Base-by-base conservation (phyloP, 2,113 vertebrate genomes). In the Tringa solitaria region DNA sequence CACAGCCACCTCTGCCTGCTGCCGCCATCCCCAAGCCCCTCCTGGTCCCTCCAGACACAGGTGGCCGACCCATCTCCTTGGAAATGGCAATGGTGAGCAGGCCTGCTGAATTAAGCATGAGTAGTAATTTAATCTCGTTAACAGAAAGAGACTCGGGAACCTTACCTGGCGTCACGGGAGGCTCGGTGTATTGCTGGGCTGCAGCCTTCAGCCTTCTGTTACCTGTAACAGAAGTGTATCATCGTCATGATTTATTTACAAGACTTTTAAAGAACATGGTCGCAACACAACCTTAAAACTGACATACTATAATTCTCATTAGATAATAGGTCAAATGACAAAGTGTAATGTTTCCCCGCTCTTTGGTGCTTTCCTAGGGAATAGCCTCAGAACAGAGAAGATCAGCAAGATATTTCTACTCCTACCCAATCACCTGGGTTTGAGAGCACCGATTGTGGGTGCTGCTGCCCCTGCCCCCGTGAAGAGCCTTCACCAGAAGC, bases 1-100 rank as follows among this genome's bases (percentile, higher is more conserved):
- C 10, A 0, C 23, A 9, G 50, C 39, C 13, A 8, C 70, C 69
- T 80, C 51, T 59, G 51, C 6, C 69, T 32, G 16, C 68, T 95
- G 17, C 95, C 75, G 75, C 95, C 2, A 2, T 98, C 41, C 98
- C 98, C 48, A 89, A 10, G 19, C 63, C 94, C 33, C 95, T 98
- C 35, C 89, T 92, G 26, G 51, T 98, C 43, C 96, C 98, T 8
- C 74, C 84, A 2, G 95, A 69, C 65, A 14, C 64, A 2, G 98
- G 97, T 2, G 96, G 98, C 53, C 37, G 14, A 15, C 98, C 98
- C 8, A 78, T 99, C 95, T 98, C 98, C 79, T 83, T 54, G 41
- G 97, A 98, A 68, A 95, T 98, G 86, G 98, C 98, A 0, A 83
- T 14, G 93, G 99, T 99, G 97, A 98, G 98, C 94, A 79, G 41